A percentile compares a stretch with the other conserved stretches of the same genome.
Conservation (phyloP, 2,113 vertebrate species). For the Candoia aspera region DNA sequence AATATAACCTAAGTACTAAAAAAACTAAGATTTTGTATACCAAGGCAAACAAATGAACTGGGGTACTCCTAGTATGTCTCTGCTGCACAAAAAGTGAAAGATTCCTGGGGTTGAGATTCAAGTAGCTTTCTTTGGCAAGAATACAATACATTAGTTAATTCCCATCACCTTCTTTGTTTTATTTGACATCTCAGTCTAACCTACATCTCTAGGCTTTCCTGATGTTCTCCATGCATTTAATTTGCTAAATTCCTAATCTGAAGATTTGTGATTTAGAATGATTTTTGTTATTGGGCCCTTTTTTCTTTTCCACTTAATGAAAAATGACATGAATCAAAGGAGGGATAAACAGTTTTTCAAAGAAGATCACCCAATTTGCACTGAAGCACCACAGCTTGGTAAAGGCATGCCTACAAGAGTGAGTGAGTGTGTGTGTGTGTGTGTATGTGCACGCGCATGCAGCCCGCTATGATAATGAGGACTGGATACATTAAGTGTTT, state of each 20-base stretch:
- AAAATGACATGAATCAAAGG: background rate
- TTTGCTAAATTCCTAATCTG: background rate
- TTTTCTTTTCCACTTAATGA: background rate
- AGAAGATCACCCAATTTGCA: background rate
- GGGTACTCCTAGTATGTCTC: background rate
- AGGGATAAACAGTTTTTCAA: background rate
- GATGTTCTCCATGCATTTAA: background rate
- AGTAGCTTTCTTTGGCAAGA: background rate
- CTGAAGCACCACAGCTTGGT: no score
- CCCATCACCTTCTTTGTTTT: background rate
- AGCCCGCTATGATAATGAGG: background rate
- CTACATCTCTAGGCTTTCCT: background rate
- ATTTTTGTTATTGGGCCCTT: background rate
- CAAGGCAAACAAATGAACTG: background rate
- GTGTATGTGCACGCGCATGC: no score
- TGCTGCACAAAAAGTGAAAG: background rate
- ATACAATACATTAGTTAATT: background rate
- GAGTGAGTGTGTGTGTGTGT: no score
- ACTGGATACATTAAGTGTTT: no score
- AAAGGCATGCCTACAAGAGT: background rate
- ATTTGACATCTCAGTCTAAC: background rate
- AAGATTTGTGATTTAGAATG: background rate
- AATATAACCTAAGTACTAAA: background rate
- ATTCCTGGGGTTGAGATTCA: background rate
- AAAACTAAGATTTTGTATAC: background rate